Evolutionary conservation across 2,888 invertebrate genomes (phyloP), one percentile per base, ranked within the genome.

Genomic region (Podotricha telesiphe): DNA sequence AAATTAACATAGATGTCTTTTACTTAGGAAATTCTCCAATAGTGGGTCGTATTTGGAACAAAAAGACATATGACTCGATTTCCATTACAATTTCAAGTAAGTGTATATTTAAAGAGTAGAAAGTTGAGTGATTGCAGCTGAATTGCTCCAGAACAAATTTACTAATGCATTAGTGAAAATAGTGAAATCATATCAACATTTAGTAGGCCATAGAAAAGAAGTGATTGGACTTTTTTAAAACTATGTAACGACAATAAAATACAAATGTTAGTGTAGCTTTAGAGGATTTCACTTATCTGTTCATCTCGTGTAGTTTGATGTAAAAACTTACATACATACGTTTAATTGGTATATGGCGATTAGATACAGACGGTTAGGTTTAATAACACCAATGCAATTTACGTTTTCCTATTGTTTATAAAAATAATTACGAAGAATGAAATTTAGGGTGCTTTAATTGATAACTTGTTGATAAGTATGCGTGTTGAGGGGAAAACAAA

Each of bases 1-100:
- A 74, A 82, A 86, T 88, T 85, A 88, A 80, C 81, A 86, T 86
- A 82, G 84, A 83, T 86, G 86, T 22, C 87, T 88, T 86, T 88
- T 86, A 86, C 85, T 85, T 82, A 76, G 77, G 75, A 78, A 80
- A 84, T 28, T 2, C 79, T 45, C 22, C 42, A 22, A 59, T 5
- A 59, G 45, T 59, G 6, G 1, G 10, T 45, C 22, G 22, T 55
- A 22, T 55, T 45, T 6, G 2, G 42, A 50, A n/a, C 50, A 66
- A 50, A 37, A 63, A 11, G 15, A 15, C 17, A 13, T 17, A 37
- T 45, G 45, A 62, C 34, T 45, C 53, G 34, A 67, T 62, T 67
- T 76, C 78, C 77, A 80, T 83, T 83, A 85, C 80, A 81, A 83
- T 84, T 78, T 42, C 17, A 47, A 47, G 78, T 76, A 75, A 79